phyloP scores from a whole-genome alignment of 2,888 invertebrate genomes.

The Schrankia costaestrigalis region DNA sequence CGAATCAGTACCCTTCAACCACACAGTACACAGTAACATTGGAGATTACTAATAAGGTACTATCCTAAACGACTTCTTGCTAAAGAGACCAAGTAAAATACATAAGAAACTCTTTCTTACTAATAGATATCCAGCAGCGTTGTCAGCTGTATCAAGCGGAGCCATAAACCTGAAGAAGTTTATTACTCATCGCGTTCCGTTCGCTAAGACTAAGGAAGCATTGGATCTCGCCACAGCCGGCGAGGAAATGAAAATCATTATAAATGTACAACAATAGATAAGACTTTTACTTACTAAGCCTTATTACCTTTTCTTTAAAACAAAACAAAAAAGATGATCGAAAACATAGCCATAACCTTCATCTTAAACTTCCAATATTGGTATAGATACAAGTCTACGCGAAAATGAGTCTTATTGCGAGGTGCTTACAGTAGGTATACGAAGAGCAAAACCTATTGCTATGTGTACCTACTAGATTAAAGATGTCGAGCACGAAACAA shows the following conservation, averaged over 20 bases:
- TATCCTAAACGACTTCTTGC: neutral
- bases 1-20: neutral
- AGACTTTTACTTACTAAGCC: slow-evolving; percentile 6
- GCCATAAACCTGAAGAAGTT: slow-evolving; percentile 87
- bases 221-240: slow-evolving; percentile 89
- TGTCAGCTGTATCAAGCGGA: slow-evolving; percentile 88
- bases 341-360: no score
- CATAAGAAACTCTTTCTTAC: slow-evolving; percentile 11
- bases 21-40: neutral
- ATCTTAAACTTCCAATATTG: neutral
- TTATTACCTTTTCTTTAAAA: no score
- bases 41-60: no score
- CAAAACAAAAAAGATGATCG: no score
- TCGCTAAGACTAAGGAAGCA: slow-evolving; percentile 87
- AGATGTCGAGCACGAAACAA: no score
- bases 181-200: slow-evolving; percentile 89
- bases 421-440: neutral
- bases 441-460: neutral
- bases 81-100: neutral
- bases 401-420: neutral
- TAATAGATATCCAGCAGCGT: slow-evolving; percentile 89
- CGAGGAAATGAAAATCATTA: slow-evolving; percentile 92
- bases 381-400: neutral
- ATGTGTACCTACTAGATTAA: no score
- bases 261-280: slow-evolving; percentile 78